phyloP scores from a whole-genome alignment of 37 sponge, comb jelly and placozoan genomes.

The Bolinopsis microptera region DNA sequence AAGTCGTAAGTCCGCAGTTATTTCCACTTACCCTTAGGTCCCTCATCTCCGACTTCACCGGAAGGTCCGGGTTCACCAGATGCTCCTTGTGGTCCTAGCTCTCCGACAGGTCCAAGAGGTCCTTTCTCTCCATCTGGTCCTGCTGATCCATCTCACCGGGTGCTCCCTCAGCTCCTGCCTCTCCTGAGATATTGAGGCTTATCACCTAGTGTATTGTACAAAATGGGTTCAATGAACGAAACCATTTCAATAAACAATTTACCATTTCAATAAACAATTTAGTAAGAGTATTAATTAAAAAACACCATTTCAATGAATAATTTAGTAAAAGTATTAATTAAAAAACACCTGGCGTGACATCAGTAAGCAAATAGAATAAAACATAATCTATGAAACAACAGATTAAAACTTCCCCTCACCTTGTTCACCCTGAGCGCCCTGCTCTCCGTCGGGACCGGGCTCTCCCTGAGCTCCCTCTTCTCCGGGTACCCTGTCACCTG shows the following conservation, averaged over 20 bases:
- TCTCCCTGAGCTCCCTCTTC: not conserved
- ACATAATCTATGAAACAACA: too few species aligned
- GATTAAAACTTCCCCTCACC: not conserved
- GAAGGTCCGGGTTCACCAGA: not conserved
- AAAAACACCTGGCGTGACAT: too few species aligned
- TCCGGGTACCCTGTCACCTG: not conserved
- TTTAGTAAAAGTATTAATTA: too few species aligned
- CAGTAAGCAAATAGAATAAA: too few species aligned
- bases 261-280: not conserved
- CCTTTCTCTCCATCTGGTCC: not conserved
- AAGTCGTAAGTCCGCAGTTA: too few species aligned
- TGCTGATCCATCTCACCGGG: not conserved
- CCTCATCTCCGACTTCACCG: slow-evolving; percentile 12
- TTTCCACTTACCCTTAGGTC: slow-evolving; percentile 1
- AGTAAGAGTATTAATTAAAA: too few species aligned
- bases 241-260: not conserved
- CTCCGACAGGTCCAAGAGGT: not conserved
- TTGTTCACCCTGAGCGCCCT: not conserved
- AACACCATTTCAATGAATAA: not conserved
- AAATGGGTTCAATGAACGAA: too few species aligned
- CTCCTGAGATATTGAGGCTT: too few species aligned
- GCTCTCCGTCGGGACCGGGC: not conserved
- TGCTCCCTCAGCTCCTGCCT: not conserved
- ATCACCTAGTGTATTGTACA: too few species aligned
- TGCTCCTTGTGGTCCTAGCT: not conserved